Percentiles rank a stretch among this genome's conserved stretches.
phyloP scores from a whole-genome alignment of 2,888 invertebrate species.

The Cybosia mesomella region DNA sequence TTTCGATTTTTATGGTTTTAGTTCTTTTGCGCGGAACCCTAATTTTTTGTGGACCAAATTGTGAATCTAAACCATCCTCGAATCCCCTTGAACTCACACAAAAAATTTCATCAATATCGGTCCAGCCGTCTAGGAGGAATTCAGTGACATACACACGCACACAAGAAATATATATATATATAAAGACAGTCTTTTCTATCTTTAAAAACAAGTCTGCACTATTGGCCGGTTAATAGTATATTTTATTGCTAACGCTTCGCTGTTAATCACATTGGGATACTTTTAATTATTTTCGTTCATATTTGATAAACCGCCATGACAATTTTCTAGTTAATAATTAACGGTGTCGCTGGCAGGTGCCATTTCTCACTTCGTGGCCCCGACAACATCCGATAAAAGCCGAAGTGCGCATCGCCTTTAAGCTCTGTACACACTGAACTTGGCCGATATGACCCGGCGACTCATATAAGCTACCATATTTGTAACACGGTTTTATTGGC shows the following conservation, averaged over 20 bases:
- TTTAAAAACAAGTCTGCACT: no score
- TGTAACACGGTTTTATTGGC: no score
- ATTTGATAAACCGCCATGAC: background rate
- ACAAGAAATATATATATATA: no score
- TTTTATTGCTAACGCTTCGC: background rate
- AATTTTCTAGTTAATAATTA: conserved; percentile 25
- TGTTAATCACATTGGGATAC: background rate
- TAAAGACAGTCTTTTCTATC: no score
- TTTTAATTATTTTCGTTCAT: background rate
- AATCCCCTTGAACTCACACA: no score
- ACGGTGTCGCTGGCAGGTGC: conserved; percentile 18
- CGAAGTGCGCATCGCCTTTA: conserved; percentile 44
- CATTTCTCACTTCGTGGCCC: conserved; percentile 40
- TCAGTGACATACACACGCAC: no score
- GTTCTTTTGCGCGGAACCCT: no score
- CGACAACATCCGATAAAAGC: conserved; percentile 46
- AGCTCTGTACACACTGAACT: conserved; percentile 6
- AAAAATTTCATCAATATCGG: no score
- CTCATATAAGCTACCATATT: conserved; percentile 11
- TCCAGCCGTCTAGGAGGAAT: no score
- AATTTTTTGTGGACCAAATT: no score
- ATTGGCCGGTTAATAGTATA: background rate
- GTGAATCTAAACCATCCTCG: no score
- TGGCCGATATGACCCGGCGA: background rate
- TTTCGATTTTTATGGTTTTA: no score